Conservation (phyloP, 2,888 invertebrate species). For the Caenorhabditis virilis region DNA sequence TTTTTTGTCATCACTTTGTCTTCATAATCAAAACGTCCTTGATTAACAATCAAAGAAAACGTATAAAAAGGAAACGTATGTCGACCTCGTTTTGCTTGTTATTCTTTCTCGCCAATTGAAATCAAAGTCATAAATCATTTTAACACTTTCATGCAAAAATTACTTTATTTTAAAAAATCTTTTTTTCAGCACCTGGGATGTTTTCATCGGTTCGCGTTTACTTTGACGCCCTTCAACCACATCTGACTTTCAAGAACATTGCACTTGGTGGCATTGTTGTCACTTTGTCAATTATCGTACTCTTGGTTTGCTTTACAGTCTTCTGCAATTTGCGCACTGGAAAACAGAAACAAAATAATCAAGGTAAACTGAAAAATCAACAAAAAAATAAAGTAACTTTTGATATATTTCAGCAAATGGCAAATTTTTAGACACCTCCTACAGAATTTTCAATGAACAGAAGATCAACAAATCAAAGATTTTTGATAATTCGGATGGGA, state of each 20-base stretch:
- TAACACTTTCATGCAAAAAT: neutral
- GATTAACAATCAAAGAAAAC: neutral
- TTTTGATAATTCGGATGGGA: slow-evolving; percentile 30
- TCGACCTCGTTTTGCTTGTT: neutral
- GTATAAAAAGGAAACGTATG: neutral
- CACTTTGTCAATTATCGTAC: slow-evolving; percentile 21
- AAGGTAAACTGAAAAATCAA: slow-evolving; percentile 13
- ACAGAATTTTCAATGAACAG: slow-evolving; percentile 58
- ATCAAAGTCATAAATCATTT: neutral
- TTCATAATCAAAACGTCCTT: neutral
- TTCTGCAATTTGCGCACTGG: slow-evolving; percentile 41
- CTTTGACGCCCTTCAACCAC: slow-evolving; percentile 19
- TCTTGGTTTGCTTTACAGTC: slow-evolving; percentile 42
- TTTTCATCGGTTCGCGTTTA: slow-evolving; percentile 19
- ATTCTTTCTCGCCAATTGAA: neutral
- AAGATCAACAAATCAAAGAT: slow-evolving; percentile 50
- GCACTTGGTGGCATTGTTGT: slow-evolving; percentile 25
- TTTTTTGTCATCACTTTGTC: neutral
- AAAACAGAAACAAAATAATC: slow-evolving; percentile 23
- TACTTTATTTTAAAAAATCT: no score
- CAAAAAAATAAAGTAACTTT: neutral
- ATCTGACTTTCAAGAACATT: slow-evolving; percentile 31
- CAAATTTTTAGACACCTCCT: slow-evolving; percentile 57
- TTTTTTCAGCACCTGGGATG: slow-evolving; percentile 28
- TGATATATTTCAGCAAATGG: slow-evolving; percentile 41